A percentile compares a stretch with the other conserved stretches of the same genome.
These are phyloP conservation scores for Autographa pulchrina DNA, from an alignment of 2,888 invertebrate genomes.

Conservation along the genomic window DNA sequence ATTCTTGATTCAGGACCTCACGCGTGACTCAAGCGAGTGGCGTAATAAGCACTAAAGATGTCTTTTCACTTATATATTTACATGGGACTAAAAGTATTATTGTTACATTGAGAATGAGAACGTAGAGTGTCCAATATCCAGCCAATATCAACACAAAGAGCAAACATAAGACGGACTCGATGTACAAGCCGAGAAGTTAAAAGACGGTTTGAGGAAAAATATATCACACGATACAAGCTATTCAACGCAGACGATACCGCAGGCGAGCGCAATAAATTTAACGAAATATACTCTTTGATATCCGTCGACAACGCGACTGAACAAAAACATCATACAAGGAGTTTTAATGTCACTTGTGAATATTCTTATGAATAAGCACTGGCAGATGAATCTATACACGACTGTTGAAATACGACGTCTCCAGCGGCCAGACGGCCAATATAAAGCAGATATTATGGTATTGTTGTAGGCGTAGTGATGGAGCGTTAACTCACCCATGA, in stretches of 20 bases:
- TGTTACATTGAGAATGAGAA: constrained; percentile 53
- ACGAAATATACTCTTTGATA: constrained; percentile 79
- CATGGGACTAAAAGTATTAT: constrained; percentile 43
- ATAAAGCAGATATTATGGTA: constrained; percentile 76
- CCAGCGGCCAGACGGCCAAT: constrained; percentile 73
- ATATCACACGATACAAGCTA: constrained; percentile 70
- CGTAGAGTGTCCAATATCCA: constrained; percentile 60
- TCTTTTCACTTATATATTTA: constrained; percentile 49
- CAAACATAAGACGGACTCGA: constrained; percentile 58
- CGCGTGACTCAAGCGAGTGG: constrained; percentile 63
- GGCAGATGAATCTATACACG: constrained; percentile 86
- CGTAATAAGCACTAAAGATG: constrained; percentile 58
- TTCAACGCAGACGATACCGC: constrained; percentile 70
- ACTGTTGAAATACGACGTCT: constrained; percentile 85
- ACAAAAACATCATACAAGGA: constrained; percentile 81
- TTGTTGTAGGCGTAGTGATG: constrained; percentile 81
- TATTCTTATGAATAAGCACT: constrained; percentile 81
- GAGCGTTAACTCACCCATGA: constrained; percentile 72
- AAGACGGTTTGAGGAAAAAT: constrained; percentile 70
- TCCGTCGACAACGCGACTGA: constrained; percentile 78
- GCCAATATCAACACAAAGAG: constrained; percentile 65
- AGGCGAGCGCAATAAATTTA: constrained; percentile 77
- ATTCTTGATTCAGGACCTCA: constrained; percentile 81
- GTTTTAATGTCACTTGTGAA: constrained; percentile 83
- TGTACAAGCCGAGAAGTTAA: constrained; percentile 58